Evolutionary conservation across 2,113 vertebrate species (phyloP).

Genomic region (Tachysurus vachellii): DNA sequence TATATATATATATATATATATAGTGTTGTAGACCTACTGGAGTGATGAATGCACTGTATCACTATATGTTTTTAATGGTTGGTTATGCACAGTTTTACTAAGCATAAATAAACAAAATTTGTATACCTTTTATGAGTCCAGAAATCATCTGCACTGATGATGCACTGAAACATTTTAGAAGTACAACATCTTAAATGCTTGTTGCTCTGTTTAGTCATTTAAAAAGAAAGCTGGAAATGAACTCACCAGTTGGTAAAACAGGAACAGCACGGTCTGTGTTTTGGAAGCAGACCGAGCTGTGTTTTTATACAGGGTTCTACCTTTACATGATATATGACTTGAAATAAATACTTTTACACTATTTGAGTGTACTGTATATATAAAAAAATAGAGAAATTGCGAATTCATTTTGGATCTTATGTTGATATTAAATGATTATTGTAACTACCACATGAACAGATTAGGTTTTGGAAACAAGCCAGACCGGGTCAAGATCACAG

Average conservation of each 20-base stretch:
- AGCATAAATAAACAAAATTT: not conserved
- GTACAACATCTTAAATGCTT: not conserved
- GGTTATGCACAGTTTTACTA: not conserved
- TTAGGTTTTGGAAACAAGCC: not conserved
- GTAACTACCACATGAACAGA: not conserved
- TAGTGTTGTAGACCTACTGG: constrained; percentile 54
- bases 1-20: not conserved
- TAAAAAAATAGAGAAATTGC: not conserved
- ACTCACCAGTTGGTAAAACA: not conserved
- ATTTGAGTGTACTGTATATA: not conserved
- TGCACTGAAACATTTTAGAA: not conserved
- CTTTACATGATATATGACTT: not conserved
- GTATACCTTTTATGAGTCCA: not conserved
- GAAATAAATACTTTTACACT: not conserved
- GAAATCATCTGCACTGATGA: not conserved
- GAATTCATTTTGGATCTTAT: not conserved
- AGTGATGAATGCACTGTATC: constrained; percentile 53
- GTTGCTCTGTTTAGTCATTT: not conserved
- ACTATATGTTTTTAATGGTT: not conserved
- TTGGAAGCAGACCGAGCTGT: not conserved
- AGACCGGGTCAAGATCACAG: not conserved
- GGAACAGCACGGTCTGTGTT: not conserved
- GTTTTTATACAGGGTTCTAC: no score
- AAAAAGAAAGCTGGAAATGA: not conserved
- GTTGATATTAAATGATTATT: not conserved